phyloP scores from a whole-genome alignment of 2,888 invertebrate genomes.

The Pachycephus smyrnensis region DNA sequence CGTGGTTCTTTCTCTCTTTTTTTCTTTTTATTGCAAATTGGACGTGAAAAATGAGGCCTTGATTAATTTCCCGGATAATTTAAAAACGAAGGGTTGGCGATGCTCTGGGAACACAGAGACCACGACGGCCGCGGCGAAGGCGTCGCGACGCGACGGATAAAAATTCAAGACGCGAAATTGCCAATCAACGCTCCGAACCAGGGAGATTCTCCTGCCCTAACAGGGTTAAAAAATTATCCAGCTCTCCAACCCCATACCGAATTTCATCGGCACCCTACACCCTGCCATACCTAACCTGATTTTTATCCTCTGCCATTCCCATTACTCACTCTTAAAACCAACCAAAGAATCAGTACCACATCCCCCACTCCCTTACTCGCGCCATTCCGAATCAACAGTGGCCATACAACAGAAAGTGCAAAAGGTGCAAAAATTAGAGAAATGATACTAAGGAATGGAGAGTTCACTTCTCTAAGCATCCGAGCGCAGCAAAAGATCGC shows the following conservation, averaged over 20 bases:
- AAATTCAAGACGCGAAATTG: constrained; percentile 68
- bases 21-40: constrained; percentile 66
- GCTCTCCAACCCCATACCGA: constrained; percentile 43
- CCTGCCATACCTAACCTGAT: neutral
- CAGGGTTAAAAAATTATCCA: constrained; percentile 65
- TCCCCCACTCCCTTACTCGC: neutral
- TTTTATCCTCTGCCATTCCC: neutral
- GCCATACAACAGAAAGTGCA: neutral
- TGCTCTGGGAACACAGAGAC: constrained; percentile 4
- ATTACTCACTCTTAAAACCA: neutral
- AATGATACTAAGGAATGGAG: neutral
- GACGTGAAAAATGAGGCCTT: constrained; percentile 68
- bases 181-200: constrained; percentile 57
- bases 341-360: neutral
- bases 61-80: constrained; percentile 68
- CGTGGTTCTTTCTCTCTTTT: constrained; percentile 37
- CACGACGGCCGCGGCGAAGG: neutral
- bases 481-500: constrained; percentile 15
- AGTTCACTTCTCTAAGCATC: neutral
- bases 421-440: neutral
- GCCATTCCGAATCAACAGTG: neutral
- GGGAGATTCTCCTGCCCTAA: constrained; percentile 47
- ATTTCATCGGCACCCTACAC: constrained; percentile 54
- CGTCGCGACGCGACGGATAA: constrained; percentile 53
- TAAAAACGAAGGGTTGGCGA: constrained; percentile 66